Percentiles rank a stretch among this genome's conserved stretches.
Conservation (phyloP, 2,888 invertebrate genomes). For the Orthosia gracilis region DNA sequence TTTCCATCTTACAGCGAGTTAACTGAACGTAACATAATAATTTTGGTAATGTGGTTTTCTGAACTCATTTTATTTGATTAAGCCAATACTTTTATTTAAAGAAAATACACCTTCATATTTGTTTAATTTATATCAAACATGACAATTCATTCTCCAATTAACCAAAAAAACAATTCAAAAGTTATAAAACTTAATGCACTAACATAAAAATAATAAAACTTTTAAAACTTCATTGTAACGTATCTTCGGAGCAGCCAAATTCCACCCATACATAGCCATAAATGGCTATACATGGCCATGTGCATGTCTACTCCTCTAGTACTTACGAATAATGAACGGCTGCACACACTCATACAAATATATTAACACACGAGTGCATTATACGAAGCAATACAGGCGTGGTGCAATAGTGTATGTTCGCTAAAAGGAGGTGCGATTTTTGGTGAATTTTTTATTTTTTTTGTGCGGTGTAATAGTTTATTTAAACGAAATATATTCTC, state of each 20-base stretch:
- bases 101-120: background rate
- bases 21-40: background rate
- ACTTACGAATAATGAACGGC: conserved; percentile 86
- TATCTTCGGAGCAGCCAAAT: conserved; percentile 59
- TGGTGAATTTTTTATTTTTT: background rate
- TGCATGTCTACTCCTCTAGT: conserved; percentile 81
- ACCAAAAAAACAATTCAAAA: conserved; percentile 14
- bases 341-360: conserved; percentile 62
- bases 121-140: background rate
- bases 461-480: background rate
- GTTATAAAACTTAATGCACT: conserved; percentile 47
- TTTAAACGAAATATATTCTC: too few relatives aligned
- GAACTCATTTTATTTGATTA: too few relatives aligned
- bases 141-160: conserved; percentile 8
- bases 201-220: conserved; percentile 52
- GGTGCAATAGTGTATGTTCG: conserved; percentile 58
- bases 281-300: background rate
- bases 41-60: background rate
- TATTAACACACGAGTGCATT: conserved; percentile 50
- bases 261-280: conserved; percentile 56
- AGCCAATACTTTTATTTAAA: too few relatives aligned
- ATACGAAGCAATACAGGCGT: conserved; percentile 32
- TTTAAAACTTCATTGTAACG: conserved; percentile 45
- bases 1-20: background rate
- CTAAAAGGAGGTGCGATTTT: conserved; percentile 62